Percentiles rank a stretch among this genome's conserved stretches.
Evolutionary conservation across 2,797 vertebrate genomes (phyloP).

Genomic region (Karalla daura): DNA sequence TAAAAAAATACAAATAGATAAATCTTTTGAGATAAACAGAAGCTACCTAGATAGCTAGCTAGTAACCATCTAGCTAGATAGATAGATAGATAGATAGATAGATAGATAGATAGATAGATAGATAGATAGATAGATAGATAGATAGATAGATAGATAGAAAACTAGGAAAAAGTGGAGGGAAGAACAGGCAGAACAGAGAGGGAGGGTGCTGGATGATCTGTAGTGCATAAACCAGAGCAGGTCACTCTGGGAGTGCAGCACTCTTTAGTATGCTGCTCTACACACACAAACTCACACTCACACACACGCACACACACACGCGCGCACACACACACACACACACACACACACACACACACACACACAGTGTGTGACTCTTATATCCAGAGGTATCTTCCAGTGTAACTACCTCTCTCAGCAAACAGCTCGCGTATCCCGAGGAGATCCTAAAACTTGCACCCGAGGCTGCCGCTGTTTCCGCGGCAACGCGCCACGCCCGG

Average conservation of each 20-base stretch:
- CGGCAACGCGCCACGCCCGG: constrained; percentile 61
- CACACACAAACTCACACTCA: constrained; percentile 3
- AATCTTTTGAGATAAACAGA: no score
- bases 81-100: neutral
- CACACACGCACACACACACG: neutral
- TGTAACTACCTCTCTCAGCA: neutral
- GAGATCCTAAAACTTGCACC: neutral
- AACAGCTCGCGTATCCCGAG: neutral
- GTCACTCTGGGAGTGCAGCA: constrained; percentile 32
- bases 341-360: constrained; percentile 13
- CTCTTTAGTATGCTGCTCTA: constrained; percentile 61
- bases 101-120: no score
- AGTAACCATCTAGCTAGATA: no score
- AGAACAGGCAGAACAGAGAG: neutral
- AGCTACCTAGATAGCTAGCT: no score
- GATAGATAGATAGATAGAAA: no score
- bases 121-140: no score
- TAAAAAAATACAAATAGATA: no score
- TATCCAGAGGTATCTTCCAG: neutral
- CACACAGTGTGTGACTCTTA: neutral
- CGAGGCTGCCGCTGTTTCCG: constrained; percentile 30
- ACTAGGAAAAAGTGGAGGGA: neutral
- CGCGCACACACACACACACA: neutral
- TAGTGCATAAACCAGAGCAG: constrained; percentile 32
- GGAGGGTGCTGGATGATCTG: constrained; percentile 6